A percentile compares a stretch with the other conserved stretches of the same genome.
Evolutionary conservation across 2,888 invertebrate genomes (phyloP).

Genomic region (Drosophila prolongata): DNA sequence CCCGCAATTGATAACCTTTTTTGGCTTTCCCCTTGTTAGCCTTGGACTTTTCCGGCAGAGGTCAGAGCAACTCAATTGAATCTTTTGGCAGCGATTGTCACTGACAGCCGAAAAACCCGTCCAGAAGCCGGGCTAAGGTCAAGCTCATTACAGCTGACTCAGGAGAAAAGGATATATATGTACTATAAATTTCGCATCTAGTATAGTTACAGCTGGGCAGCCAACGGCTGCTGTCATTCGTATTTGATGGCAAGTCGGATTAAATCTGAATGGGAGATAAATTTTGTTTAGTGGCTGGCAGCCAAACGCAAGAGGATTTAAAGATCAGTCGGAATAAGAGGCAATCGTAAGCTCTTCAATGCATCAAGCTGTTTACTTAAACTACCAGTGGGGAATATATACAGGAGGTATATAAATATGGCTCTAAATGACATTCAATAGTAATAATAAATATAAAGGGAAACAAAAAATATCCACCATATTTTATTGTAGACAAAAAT

Average conservation of each 20-base stretch:
- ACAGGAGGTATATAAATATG: too few relatives aligned
- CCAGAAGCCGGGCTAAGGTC: constrained; percentile 26
- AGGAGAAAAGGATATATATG: not conserved
- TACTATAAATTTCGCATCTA: constrained; percentile 5
- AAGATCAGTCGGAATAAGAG: constrained; percentile 6
- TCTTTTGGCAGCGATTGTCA: constrained; percentile 27
- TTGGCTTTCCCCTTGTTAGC: constrained; percentile 5
- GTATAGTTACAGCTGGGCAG: constrained; percentile 20
- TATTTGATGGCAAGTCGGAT: constrained; percentile 30
- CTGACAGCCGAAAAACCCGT: constrained; percentile 18
- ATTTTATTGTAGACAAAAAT: too few relatives aligned
- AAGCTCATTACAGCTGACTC: constrained; percentile 44
- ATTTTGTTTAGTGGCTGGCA: constrained; percentile 26
- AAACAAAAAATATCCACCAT: too few relatives aligned
- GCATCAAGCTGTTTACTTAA: not conserved
- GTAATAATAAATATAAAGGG: too few relatives aligned
- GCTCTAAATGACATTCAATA: too few relatives aligned
- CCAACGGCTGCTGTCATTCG: constrained; percentile 35
- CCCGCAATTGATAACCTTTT: constrained; percentile 21
- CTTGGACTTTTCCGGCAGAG: constrained; percentile 18
- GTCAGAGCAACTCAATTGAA: constrained; percentile 24
- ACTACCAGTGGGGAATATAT: not conserved
- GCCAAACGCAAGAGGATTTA: constrained; percentile 19
- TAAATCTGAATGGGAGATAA: constrained; percentile 31
- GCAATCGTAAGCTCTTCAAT: constrained; percentile 7